These are phyloP conservation scores for Thymelicus sylvestris DNA, from an alignment of 2,888 invertebrate species.

Conservation along the genomic window DNA sequence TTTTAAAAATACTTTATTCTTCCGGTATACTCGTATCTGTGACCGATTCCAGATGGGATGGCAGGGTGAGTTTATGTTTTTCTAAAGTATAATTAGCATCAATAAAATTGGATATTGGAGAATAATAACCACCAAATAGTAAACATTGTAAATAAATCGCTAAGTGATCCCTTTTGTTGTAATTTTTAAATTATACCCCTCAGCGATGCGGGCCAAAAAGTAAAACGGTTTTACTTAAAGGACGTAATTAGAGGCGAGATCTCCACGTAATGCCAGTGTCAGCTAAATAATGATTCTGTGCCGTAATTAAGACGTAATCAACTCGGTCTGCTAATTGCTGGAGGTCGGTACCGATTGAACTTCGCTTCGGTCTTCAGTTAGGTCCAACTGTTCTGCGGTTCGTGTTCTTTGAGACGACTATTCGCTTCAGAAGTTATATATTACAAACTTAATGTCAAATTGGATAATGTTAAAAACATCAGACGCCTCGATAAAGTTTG, in stretches of 20 bases:
- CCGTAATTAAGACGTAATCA: slow-evolving; percentile 16
- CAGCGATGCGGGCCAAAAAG: not conserved
- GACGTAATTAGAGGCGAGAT: not conserved
- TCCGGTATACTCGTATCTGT: too few relatives aligned
- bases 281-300: slow-evolving; percentile 4
- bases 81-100: too few relatives aligned
- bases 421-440: not conserved
- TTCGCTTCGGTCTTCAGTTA: slow-evolving; percentile 1
- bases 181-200: not conserved
- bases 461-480: too few relatives aligned
- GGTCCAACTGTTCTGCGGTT: slow-evolving; percentile 3
- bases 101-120: too few relatives aligned
- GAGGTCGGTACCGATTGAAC: slow-evolving; percentile 2
- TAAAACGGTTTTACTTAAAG: not conserved
- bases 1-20: too few relatives aligned
- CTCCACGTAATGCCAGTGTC: slow-evolving; percentile 10
- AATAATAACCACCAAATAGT: too few relatives aligned
- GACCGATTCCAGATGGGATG: too few relatives aligned
- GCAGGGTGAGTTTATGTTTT: too few relatives aligned
- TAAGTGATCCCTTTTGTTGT: too few relatives aligned
- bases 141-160: too few relatives aligned
- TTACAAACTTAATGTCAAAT: too few relatives aligned
- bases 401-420: not conserved
- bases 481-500: too few relatives aligned
- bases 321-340: slow-evolving; percentile 11